These are phyloP conservation scores for Leucoraja ocellata DNA, from an alignment of 2,797 vertebrate species.

Conservation along the genomic window DNA sequence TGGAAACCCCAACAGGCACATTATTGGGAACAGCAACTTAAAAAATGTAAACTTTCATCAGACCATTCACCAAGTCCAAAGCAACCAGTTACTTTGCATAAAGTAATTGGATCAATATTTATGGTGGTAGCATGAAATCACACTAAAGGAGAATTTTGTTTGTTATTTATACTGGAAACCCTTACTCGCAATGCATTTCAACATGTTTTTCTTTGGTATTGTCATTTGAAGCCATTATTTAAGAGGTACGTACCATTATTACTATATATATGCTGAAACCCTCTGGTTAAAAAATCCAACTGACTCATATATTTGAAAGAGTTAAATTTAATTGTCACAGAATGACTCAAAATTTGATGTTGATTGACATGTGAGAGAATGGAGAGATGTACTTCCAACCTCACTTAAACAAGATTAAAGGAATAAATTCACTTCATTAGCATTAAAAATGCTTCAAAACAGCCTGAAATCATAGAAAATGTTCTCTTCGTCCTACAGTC, in stretches of 20 bases:
- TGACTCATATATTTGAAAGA: too few relatives aligned
- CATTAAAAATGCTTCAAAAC: not conserved
- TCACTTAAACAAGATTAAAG: too few relatives aligned
- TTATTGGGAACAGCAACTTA: not conserved
- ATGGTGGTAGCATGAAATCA: not conserved
- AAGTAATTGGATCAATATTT: conserved; percentile 12
- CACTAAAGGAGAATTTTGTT: not conserved
- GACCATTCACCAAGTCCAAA: not conserved
- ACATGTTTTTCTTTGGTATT: not conserved
- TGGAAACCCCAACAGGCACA: conserved; percentile 12
- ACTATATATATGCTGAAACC: not conserved
- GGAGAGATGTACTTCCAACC: not conserved
- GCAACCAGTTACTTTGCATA: not conserved
- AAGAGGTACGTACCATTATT: not conserved
- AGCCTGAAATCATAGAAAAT: not conserved
- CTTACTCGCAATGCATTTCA: not conserved
- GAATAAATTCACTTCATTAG: not conserved
- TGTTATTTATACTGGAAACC: conserved; percentile 8
- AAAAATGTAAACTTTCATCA: not conserved
- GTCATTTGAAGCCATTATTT: not conserved
- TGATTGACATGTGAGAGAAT: not conserved
- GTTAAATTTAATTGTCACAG: not conserved
- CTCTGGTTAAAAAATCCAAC: not conserved
- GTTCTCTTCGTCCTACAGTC: not conserved
- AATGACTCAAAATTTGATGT: not conserved